Evolutionary conservation across 2,888 invertebrate genomes (phyloP).

Genomic region (Antheraea assamensis): DNA sequence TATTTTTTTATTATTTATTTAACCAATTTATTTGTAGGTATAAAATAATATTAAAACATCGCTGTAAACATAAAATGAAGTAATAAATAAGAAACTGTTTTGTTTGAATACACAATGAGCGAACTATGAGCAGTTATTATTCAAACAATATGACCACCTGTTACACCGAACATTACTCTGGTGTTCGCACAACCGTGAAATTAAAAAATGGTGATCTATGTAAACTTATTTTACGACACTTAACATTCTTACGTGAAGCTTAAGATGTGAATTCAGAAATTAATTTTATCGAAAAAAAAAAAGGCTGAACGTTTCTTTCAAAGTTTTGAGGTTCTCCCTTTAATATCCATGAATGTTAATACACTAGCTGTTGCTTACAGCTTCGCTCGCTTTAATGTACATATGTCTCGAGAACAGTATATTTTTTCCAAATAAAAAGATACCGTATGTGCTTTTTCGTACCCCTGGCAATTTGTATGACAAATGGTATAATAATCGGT

Average conservation of each 20-base stretch:
- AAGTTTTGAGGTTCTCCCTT: too few species aligned
- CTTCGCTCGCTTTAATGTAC: too few species aligned
- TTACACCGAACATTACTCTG: slow-evolving; percentile 35
- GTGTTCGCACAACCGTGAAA: slow-evolving; percentile 32
- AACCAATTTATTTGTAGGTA: background rate
- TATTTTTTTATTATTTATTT: too few species aligned
- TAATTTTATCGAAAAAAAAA: background rate
- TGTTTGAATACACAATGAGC: slow-evolving; percentile 33
- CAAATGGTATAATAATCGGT: too few species aligned
- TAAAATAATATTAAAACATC: background rate
- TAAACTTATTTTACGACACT: slow-evolving; percentile 27
- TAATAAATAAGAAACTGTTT: slow-evolving; percentile 27
- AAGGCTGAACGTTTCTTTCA: too few species aligned
- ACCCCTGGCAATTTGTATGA: too few species aligned
- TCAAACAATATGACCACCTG: slow-evolving; percentile 37
- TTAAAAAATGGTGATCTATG: slow-evolving; percentile 34
- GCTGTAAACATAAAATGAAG: slow-evolving; percentile 14
- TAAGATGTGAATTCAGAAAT: background rate
- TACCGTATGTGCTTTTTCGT: too few species aligned
- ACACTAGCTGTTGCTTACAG: too few species aligned
- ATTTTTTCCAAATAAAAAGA: too few species aligned
- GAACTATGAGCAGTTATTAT: slow-evolving; percentile 33
- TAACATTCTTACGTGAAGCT: background rate
- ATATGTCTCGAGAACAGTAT: too few species aligned
- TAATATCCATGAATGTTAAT: too few species aligned